A percentile compares a stretch with the other conserved stretches of the same genome.
Evolutionary conservation across 1,140 invertebrate genomes (phyloP).

Genomic region (Paracyclopina nana): DNA sequence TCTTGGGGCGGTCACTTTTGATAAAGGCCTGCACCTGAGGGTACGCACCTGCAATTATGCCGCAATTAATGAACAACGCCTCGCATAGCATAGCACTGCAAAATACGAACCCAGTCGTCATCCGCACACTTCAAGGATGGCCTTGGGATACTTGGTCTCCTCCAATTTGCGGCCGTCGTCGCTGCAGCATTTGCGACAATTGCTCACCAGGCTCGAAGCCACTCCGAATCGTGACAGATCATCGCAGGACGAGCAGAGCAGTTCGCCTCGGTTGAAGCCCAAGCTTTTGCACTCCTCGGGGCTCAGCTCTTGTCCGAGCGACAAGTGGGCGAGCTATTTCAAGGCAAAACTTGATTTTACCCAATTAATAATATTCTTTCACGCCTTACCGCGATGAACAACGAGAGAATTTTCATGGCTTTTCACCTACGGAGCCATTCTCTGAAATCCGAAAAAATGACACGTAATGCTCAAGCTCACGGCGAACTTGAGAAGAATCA

Average conservation of each 20-base stretch:
- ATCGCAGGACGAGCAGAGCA: slow-evolving; percentile 71
- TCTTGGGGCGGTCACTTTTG: slow-evolving; percentile 9
- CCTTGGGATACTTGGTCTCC: slow-evolving; percentile 23
- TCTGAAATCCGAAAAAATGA: too few species aligned
- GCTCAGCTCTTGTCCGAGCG: too few species aligned
- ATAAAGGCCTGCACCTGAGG: slow-evolving; percentile 5
- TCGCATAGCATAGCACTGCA: background rate
- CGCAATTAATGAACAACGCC: background rate
- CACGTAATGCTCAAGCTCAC: too few species aligned
- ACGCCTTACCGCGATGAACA: too few species aligned
- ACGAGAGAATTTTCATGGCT: too few species aligned
- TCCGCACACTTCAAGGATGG: slow-evolving; percentile 25
- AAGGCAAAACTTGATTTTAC: too few species aligned
- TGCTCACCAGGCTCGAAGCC: slow-evolving; percentile 35
- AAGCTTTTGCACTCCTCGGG: slow-evolving; percentile 50
- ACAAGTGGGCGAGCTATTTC: too few species aligned
- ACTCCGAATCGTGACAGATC: slow-evolving; percentile 55
- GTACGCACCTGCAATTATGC: background rate
- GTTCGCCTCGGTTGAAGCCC: slow-evolving; percentile 63
- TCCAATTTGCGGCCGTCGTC: slow-evolving; percentile 20
- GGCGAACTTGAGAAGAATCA: too few species aligned
- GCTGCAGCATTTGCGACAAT: slow-evolving; percentile 22
- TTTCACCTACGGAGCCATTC: too few species aligned
- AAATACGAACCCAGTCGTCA: slow-evolving; percentile 25
- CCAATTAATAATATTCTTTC: too few species aligned